Evolutionary conservation across 1,140 invertebrate genomes (phyloP).

Genomic region (Drosophila punjabiensis): DNA sequence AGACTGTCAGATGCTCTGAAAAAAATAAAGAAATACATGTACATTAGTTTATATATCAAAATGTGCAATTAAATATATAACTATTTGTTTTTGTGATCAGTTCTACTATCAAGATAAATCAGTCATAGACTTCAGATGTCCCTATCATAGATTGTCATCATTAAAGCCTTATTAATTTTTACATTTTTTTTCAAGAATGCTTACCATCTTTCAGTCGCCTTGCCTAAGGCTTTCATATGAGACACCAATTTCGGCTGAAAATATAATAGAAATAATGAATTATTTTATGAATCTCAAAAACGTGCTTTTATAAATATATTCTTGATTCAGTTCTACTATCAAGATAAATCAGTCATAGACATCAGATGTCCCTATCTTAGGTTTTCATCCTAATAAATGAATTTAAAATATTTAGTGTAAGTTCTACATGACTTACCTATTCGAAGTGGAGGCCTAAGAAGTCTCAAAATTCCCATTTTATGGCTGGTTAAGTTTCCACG

Average conservation of each 20-base stretch:
- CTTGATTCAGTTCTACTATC: slow-evolving; percentile 35
- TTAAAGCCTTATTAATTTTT: neutral
- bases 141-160: slow-evolving; percentile 57
- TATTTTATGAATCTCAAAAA: neutral
- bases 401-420: neutral
- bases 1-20: neutral
- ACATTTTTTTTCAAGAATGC: neutral
- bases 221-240: too few relatives aligned
- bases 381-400: slow-evolving; percentile 7
- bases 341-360: slow-evolving; percentile 50
- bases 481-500: neutral
- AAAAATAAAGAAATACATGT: neutral
- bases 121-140: slow-evolving; percentile 54
- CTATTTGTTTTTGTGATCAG: neutral
- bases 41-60: neutral
- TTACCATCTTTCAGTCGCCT: neutral
- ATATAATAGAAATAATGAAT: neutral
- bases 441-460: neutral
- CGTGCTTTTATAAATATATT: neutral
- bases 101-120: slow-evolving; percentile 50
- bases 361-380: slow-evolving; percentile 51
- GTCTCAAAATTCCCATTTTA: slow-evolving; percentile 15
- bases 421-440: neutral
- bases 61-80: neutral
- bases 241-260: neutral